phyloP scores from a whole-genome alignment of 2,113 vertebrate genomes.

The Pygoscelis adeliae region DNA sequence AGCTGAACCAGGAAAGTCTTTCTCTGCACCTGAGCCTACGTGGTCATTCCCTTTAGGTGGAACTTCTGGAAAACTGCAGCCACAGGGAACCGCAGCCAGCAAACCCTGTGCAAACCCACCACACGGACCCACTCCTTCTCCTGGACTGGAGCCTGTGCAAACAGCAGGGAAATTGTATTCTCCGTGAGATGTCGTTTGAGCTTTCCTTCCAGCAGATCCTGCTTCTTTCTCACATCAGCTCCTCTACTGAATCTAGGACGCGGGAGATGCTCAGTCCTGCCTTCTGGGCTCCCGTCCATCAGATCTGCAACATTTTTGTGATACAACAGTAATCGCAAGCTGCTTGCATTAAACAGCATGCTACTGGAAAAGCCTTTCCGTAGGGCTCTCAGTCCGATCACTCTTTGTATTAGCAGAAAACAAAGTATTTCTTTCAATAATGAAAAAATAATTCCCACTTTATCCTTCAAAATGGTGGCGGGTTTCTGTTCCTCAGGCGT shows the following conservation, averaged over 20 bases:
- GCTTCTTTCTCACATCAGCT: background rate
- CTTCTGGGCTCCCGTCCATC: slow-evolving; percentile 12
- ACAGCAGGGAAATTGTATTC: background rate
- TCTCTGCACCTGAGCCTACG: background rate
- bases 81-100: background rate
- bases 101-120: background rate
- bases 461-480: background rate
- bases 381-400: background rate
- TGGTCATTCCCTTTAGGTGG: background rate
- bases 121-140: background rate
- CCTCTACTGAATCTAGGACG: background rate
- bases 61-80: background rate
- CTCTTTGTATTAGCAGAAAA: background rate
- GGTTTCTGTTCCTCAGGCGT: background rate
- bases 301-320: background rate
- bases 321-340: background rate
- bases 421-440: background rate
- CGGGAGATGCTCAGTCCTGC: background rate
- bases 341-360: background rate
- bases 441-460: background rate
- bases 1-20: background rate
- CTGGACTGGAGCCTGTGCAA: background rate
- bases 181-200: background rate
- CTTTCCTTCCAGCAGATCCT: background rate
- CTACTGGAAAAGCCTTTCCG: background rate